A percentile compares a stretch with the other conserved stretches of the same genome.
Evolutionary conservation across 1,140 invertebrate species (phyloP).

Genomic region (Meloidogyne exigua): DNA sequence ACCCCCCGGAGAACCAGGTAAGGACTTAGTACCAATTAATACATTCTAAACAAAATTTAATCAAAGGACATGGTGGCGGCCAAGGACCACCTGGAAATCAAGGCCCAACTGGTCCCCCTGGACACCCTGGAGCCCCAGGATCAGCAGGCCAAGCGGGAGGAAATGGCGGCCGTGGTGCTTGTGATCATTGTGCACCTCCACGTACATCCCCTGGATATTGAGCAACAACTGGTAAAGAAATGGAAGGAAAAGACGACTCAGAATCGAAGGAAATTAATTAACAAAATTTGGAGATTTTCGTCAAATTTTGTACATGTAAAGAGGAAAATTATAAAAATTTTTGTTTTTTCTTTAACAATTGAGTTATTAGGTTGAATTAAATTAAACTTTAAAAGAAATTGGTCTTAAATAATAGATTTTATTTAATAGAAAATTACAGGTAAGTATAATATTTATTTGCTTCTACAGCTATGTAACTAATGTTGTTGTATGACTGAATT

Average conservation of each 20-base stretch:
- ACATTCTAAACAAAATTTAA: not conserved
- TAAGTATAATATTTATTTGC: too few relatives aligned
- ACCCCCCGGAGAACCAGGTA: conserved; percentile 22
- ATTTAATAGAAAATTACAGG: too few relatives aligned
- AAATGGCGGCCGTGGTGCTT: not conserved
- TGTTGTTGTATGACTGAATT: too few relatives aligned
- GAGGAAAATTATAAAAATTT: conserved; percentile 5
- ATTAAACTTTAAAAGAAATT: too few relatives aligned
- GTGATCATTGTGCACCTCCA: conserved; percentile 24
- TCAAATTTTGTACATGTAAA: not conserved
- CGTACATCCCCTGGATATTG: conserved; percentile 25
- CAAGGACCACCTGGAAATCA: conserved; percentile 19
- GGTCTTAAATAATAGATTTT: too few relatives aligned
- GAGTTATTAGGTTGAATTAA: not conserved
- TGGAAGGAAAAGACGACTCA: conserved; percentile 23
- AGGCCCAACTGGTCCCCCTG: conserved; percentile 24
- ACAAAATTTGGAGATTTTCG: not conserved
- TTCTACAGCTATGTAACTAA: too few relatives aligned
- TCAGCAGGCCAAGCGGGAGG: conserved; percentile 19
- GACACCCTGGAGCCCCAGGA: conserved; percentile 19
- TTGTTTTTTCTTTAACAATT: not conserved
- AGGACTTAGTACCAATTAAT: not conserved
- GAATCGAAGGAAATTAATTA: conserved; percentile 3
- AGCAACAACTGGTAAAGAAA: not conserved
- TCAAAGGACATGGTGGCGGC: not conserved